phyloP scores from a whole-genome alignment of 2,113 vertebrate species.

The Chaenocephalus aceratus region DNA sequence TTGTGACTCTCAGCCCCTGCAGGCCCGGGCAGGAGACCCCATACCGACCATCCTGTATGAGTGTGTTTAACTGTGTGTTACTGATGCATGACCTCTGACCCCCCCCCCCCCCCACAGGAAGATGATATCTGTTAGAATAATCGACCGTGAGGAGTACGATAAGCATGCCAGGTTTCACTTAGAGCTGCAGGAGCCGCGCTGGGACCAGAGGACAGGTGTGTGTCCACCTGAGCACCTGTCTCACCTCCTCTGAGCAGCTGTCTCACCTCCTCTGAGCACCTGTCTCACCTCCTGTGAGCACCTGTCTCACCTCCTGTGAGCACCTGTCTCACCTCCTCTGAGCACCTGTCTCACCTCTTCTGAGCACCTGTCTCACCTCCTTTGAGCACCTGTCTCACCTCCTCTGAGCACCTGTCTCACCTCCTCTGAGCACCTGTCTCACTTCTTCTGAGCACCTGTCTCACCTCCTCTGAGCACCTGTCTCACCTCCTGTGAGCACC shows the following conservation, averaged over 20 bases:
- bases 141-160: constrained; percentile 96
- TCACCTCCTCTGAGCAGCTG: constrained; percentile 48
- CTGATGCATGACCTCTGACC: constrained; percentile 67
- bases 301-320: too few relatives aligned
- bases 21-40: background rate
- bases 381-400: too few relatives aligned
- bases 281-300: too few relatives aligned
- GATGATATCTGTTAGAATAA: constrained; percentile 91
- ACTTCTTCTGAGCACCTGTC: too few relatives aligned
- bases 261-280: background rate
- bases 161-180: constrained; percentile 95
- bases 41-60: background rate
- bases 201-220: constrained; percentile 96
- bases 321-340: too few relatives aligned
- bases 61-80: constrained; percentile 66
- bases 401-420: too few relatives aligned
- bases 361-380: too few relatives aligned
- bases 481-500: too few relatives aligned
- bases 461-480: too few relatives aligned
- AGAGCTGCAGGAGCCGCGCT: constrained; percentile 93
- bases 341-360: too few relatives aligned
- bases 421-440: too few relatives aligned
- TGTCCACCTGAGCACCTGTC: constrained; percentile 73
- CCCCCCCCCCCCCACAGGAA: constrained; percentile 90
- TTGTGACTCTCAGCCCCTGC: constrained; percentile 23